Base-by-base conservation (phyloP, 2,888 invertebrate species). In the Nomada flava region DNA sequence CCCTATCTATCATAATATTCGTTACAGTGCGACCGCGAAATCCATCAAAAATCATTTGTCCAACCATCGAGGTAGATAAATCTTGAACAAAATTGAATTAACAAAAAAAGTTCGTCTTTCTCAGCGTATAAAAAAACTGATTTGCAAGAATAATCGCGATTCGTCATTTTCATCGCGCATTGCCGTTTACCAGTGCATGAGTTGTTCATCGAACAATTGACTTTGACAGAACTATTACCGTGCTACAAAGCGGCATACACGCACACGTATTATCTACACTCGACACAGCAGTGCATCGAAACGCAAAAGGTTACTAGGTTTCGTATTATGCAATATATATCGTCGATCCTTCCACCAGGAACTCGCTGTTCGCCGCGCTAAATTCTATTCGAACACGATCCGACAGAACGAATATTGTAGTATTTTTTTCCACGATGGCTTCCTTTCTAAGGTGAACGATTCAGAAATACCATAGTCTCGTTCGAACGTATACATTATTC, bases 271-370 rank as follows among this genome's bases (percentile, higher is more conserved):
- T 59, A 79, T 82, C 76, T 50, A 50, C 57, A 75, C 52, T 63
- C 69, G 20, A 75, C 74, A 76, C 69, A 63, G 13, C 65, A 64
- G 76, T 84, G 85, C 85, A 87, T 86, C 83, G 82, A 87, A 87
- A 86, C 85, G 85, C 85, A 91, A 91, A 92, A 92, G 92, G 92
- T 92, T 90, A 92, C 90, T 91, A 86, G 92, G 92, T 90, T 91
- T 90, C 86, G 73, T 79, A 85, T 92, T 92, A 90, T 88, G 89
- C 88, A 90, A 92, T 78, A 36, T 63, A 26, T 64, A 63, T 77
- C 72, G 73, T 83, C 81, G 76, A 81, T 70, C 76, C 79, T 78
- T 77, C 83, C 82, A 82, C 79, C 78, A 82, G 82, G 75, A 72
- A 62, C 73, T 62, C 15, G 29, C 44, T 77, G 20, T 52, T 59